A percentile compares a stretch with the other conserved stretches of the same genome.
phyloP scores from a whole-genome alignment of 2,888 invertebrate species.

The Octodonta nipae region DNA sequence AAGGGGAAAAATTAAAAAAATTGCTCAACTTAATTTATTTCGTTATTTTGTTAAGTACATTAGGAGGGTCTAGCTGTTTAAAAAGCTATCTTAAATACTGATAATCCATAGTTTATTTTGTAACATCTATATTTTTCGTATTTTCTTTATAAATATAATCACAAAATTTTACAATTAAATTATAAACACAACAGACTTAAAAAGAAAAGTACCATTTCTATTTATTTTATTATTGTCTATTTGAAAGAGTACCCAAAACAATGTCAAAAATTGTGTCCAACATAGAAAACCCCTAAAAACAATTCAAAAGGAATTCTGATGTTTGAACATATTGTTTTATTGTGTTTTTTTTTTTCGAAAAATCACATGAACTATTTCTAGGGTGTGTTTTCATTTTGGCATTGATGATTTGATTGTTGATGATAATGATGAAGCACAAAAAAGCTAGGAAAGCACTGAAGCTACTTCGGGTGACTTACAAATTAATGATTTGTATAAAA shows the following conservation, averaged over 20 bases:
- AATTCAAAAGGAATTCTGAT: too few relatives aligned
- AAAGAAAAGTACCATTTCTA: background rate
- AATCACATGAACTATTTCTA: too few relatives aligned
- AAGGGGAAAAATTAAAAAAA: constrained; percentile 6
- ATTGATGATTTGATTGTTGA: too few relatives aligned
- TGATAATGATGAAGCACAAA: too few relatives aligned
- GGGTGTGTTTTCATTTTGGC: too few relatives aligned
- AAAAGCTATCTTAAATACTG: constrained; percentile 39
- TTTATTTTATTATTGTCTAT: background rate
- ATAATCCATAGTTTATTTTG: constrained; percentile 35
- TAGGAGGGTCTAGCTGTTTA: constrained; percentile 38
- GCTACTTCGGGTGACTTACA: too few relatives aligned
- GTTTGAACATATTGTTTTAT: too few relatives aligned
- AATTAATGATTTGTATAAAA: constrained; percentile 13
- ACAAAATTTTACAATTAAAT: constrained; percentile 15
- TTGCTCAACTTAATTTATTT: constrained; percentile 31
- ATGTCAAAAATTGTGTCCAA: too few relatives aligned
- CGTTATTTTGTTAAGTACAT: constrained; percentile 33
- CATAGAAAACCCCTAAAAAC: too few relatives aligned
- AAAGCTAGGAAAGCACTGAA: too few relatives aligned
- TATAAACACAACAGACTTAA: background rate
- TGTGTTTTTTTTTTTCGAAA: too few relatives aligned
- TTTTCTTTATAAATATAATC: constrained; percentile 19
- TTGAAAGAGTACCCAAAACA: background rate
- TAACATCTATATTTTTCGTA: constrained; percentile 29